Conservation (phyloP, 2,113 vertebrate genomes). For the Seriola aureovittata region DNA sequence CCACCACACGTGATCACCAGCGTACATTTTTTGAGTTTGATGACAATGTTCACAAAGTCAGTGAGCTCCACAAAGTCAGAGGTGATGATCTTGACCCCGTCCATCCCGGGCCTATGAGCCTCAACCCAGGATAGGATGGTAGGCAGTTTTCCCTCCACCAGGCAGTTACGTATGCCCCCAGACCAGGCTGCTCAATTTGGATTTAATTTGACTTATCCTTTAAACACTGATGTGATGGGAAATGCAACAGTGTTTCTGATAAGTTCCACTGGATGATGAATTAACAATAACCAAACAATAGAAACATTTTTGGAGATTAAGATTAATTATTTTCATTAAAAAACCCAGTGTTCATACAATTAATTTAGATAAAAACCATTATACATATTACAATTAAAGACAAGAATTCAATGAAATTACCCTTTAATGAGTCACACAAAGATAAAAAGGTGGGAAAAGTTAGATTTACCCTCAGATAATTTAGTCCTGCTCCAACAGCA, state of each 20-base stretch:
- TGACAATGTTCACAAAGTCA: slow-evolving; percentile 96
- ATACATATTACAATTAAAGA: too few relatives aligned
- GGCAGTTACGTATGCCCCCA: too few relatives aligned
- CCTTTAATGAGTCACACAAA: slow-evolving; percentile 1
- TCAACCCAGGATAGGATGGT: slow-evolving; percentile 96
- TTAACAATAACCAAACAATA: not conserved
- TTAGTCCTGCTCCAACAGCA: not conserved
- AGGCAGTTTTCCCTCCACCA: slow-evolving; percentile 88
- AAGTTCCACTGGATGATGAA: not conserved
- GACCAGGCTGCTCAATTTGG: not conserved
- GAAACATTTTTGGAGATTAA: not conserved
- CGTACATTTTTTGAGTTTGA: slow-evolving; percentile 88
- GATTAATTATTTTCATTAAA: too few relatives aligned
- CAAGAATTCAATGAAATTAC: not conserved
- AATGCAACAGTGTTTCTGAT: not conserved
- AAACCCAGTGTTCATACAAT: not conserved
- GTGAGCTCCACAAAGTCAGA: slow-evolving; percentile 98
- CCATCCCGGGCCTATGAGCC: slow-evolving; percentile 91
- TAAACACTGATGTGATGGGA: not conserved
- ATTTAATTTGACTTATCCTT: not conserved
- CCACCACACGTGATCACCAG: not conserved
- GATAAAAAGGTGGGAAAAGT: slow-evolving; percentile 3
- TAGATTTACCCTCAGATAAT: not conserved
- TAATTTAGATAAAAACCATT: too few relatives aligned
- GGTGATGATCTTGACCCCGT: slow-evolving; percentile 97